Base-by-base conservation (phyloP, 1,140 invertebrate genomes). In the Melanaphis sacchari region DNA sequence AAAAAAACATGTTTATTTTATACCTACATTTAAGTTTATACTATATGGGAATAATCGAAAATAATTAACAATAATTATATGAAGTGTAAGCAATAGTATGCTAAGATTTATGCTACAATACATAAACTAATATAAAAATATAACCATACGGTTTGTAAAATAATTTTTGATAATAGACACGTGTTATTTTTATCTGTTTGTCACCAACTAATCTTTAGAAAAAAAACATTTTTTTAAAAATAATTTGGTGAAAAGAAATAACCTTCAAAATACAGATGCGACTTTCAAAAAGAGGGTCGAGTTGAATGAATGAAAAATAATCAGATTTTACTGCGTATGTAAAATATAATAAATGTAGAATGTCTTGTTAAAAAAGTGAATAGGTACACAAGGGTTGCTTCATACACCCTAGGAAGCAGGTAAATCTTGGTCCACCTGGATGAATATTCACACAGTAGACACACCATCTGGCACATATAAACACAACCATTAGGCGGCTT, bases 351-450 rank as follows among this genome's bases (percentile, higher is more conserved):
- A 89, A 76, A 89, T 38, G 87, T 24, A 89, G 26, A 89, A 89
- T 89, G 88, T 89, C 49, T 89, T 54, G 88, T 89, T 54, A 89
- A 89, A 89, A 85, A 88, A 89, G 22, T 52, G 88, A 89, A 89
- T 89, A 89, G 87, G 49, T 22, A 54, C 22, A 54, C 36, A 54
- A 89, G 88, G 88, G 88, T 89, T 54, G 88, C 88, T 54, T 38
- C 88, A 40, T 36, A 54, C 88, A 89, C 88, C 88, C 88, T 89
- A 89, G 22, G 49, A 89, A 24, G 88, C 88, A 54, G 88, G 88
- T 89, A 89, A 89, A 89, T 89, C 88, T 54, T 52, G 46, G 49
- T 89, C 46, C 88, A 89, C 88, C 88, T 89, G 88, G 88, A 89
- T 89, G 46, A 52, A 89, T 89, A 89, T 89, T 89, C 88, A 89